Evolutionary conservation across 2,113 vertebrate genomes (phyloP), one percentile per base, ranked within the genome.

Genomic region (Saguinus imperator): DNA sequence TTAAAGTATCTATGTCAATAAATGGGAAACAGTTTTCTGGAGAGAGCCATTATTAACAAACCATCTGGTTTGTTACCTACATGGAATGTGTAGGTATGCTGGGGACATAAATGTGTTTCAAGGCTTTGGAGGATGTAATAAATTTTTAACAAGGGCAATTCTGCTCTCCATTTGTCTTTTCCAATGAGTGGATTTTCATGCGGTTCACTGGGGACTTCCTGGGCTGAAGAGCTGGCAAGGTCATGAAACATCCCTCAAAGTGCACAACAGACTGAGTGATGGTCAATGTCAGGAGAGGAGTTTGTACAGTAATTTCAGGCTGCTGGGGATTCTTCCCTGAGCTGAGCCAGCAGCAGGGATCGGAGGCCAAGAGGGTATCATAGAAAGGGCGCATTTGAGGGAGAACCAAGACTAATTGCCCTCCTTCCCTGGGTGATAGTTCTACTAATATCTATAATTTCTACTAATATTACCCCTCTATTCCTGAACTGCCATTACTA

Each of bases 11-110:
- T 86, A 14, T 35, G 6, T 91, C 94, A 92, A 79, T 93, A 89
- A 95, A 97, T 84, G 50, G 55, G 87, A 91, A 97, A 40, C 77
- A 87, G 86, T 90, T 79, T 89, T 97, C 91, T 83, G 21, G 77
- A 95, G 93, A 95, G 55, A 94, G 87, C 55, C 82, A 77, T 98
- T 93, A 43, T 75, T 95, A 94, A 93, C 94, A 90, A 93, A 70
- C 96, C 77, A 9, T 94, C 96, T 98, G 94, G 81, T 94, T 95
- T 95, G 80, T 86, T 97, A 52, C 86, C 91, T 97, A 10, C 91
- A n/a, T 87, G 83, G 45, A 85, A 97, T 95, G 87, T 81, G n/a
- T 70, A 40, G 75, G 29, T 96, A 58, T 87, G 91, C 89, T 96
- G 90, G 97, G 91, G 89, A 93, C n/a, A 83, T 89, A 86, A 3